Percentiles rank a stretch among this genome's conserved stretches.
These are phyloP conservation scores for Danio tinwini DNA, from an alignment of 2,797 vertebrate species.

Conservation along the genomic window DNA sequence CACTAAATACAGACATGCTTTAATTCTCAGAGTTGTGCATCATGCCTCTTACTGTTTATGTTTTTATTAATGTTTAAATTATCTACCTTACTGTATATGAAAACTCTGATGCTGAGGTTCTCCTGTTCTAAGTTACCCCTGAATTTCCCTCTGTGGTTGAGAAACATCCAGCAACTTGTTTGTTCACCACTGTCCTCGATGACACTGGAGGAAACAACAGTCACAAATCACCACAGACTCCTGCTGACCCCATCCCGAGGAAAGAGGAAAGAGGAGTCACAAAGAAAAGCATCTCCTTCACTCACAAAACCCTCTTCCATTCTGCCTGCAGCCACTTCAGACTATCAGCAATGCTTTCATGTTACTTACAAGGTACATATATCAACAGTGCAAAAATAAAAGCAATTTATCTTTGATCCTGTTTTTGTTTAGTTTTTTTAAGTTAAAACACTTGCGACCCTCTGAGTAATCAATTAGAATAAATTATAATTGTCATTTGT, in stretches of 20 bases:
- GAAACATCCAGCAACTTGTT: constrained; percentile 11
- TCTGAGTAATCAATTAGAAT: background rate
- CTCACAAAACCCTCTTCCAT: constrained; percentile 27
- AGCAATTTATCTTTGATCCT: background rate
- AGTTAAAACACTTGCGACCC: background rate
- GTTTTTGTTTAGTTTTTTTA: background rate
- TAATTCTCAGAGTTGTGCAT: too few relatives aligned
- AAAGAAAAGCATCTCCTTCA: constrained; percentile 21
- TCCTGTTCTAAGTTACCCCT: background rate
- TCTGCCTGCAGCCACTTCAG: constrained; percentile 3
- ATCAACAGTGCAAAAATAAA: background rate
- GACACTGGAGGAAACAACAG: background rate
- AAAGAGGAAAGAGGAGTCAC: constrained; percentile 9
- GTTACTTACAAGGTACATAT: background rate
- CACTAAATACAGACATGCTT: background rate
- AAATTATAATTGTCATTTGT: background rate
- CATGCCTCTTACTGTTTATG: background rate
- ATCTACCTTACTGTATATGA: background rate
- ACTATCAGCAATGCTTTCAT: background rate
- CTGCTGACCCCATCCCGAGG: constrained; percentile 19
- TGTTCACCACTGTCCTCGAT: constrained; percentile 19
- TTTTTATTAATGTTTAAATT: too few relatives aligned
- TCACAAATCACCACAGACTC: constrained; percentile 40
- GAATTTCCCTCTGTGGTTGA: background rate
- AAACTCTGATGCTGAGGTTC: background rate